Evolutionary conservation across 1,140 invertebrate species (phyloP), one percentile per base, ranked within the genome.

Genomic region (Bilobella aurantiaca): DNA sequence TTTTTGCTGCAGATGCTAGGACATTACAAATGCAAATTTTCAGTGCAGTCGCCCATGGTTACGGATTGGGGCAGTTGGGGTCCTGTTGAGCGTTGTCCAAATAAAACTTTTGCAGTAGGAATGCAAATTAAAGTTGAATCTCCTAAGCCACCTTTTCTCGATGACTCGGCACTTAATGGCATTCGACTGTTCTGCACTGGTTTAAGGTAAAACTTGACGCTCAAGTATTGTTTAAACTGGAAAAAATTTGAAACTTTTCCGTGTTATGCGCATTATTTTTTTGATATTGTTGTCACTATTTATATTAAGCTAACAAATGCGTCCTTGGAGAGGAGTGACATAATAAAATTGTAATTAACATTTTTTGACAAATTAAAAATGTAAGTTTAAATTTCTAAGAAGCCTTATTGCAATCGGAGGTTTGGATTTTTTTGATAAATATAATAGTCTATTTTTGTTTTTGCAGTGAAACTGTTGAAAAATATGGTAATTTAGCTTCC

Each of bases 21-120:
- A n/a, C n/a, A n/a, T n/a, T n/a, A n/a, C n/a, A n/a, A n/a, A n/a
- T n/a, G 37, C n/a, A 42, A 42, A 42, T 12, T 42, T 42, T 12
- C n/a, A 8, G 14, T 69, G 30, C 23, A 62, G 27, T 66, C 68
- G 16, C 67, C 70, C 5, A 56, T 30, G 34, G 37, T 69, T 0
- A 72, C 70, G 5, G 49, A 67, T 34, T 72, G 65, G 65, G 70
- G 70, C 23, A 46, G 29, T 28, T 72, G 70, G 70, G 70, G 67
- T 23, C 18, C 57, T 8, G 16, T 29, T 8, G 53, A 69, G 32
- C 18, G 3, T 2, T 72, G 70, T 34, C 49, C 47, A 29, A 29
- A 60, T 2, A 18, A 28, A 14, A 58, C 30, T 23, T 72, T 30
- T 28, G 70, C 69, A 0, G 62, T 65, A 12, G 70, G 70, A n/a